These are phyloP conservation scores for Aethes cnicana DNA, from an alignment of 2,888 invertebrate genomes.

Conservation along the genomic window DNA sequence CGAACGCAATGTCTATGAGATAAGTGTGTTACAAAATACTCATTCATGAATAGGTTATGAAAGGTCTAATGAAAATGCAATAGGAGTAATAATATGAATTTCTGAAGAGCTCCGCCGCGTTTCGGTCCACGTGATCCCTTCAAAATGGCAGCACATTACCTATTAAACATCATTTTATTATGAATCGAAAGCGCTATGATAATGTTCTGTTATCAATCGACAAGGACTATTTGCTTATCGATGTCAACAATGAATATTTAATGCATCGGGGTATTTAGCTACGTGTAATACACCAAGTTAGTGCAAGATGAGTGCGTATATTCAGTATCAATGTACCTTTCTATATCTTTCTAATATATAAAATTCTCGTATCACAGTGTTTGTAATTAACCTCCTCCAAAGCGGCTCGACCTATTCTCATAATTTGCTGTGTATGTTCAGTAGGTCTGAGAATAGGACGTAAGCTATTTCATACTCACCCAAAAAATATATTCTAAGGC, in stretches of 20 bases:
- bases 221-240: slow-evolving; percentile 43
- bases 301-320: too few relatives aligned
- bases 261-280: slow-evolving; percentile 15
- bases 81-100: slow-evolving; percentile 61
- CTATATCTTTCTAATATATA: too few relatives aligned
- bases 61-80: slow-evolving; percentile 61
- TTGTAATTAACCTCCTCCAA: too few relatives aligned
- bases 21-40: slow-evolving; percentile 46
- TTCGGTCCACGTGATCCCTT: slow-evolving; percentile 56
- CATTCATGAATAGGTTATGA: slow-evolving; percentile 46
- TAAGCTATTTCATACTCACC: too few relatives aligned
- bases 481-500: too few relatives aligned
- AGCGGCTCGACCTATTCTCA: too few relatives aligned
- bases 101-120: slow-evolving; percentile 54
- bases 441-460: too few relatives aligned
- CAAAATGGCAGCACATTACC: slow-evolving; percentile 53
- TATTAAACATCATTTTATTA: slow-evolving; percentile 65
- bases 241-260: slow-evolving; percentile 40
- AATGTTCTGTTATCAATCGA: slow-evolving; percentile 47
- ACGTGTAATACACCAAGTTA: background rate
- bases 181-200: slow-evolving; percentile 62
- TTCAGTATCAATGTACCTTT: too few relatives aligned
- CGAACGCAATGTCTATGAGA: slow-evolving; percentile 40
- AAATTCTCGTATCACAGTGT: too few relatives aligned
- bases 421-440: too few relatives aligned